These are phyloP conservation scores for Tachuris rubrigastra DNA, from an alignment of 2,113 vertebrate genomes.

Conservation along the genomic window DNA sequence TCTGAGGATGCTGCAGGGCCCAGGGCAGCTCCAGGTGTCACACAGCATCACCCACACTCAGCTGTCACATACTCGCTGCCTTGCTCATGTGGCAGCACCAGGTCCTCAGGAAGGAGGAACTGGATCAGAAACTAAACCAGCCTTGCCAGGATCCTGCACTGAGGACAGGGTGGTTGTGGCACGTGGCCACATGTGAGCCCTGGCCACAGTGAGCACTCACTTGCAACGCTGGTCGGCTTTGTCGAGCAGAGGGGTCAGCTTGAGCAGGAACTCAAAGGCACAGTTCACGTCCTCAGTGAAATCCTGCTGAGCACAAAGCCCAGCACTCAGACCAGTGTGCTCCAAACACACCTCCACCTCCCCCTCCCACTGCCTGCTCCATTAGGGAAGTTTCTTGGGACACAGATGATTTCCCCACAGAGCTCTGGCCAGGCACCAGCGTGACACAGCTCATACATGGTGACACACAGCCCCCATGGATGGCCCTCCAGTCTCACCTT, in stretches of 20 bases:
- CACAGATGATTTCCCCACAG: accelerated
- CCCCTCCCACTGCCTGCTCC: not conserved
- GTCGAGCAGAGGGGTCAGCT: constrained; percentile 92
- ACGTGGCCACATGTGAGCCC: not conserved
- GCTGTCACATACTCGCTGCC: not conserved
- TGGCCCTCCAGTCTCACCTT: constrained; percentile 72
- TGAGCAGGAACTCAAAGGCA: constrained; percentile 92
- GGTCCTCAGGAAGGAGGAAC: not conserved
- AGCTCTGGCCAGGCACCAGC: not conserved
- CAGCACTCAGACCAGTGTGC: not conserved
- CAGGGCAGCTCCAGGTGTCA: not conserved
- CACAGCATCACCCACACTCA: not conserved
- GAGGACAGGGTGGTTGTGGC: not conserved
- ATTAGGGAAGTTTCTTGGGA: not conserved
- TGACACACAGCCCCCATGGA: accelerated
- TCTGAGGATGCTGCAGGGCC: not conserved
- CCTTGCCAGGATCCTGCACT: not conserved
- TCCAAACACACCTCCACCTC: not conserved
- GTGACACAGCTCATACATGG: accelerated
- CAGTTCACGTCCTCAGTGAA: constrained; percentile 93
- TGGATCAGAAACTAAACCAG: not conserved
- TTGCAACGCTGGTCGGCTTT: constrained; percentile 98
- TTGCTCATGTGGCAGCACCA: not conserved
- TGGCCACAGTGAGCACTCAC: constrained; percentile 51
- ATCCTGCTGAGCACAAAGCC: constrained; percentile 74